Conservation (phyloP, 2,888 invertebrate genomes). For the Orthonevra nobilis region DNA sequence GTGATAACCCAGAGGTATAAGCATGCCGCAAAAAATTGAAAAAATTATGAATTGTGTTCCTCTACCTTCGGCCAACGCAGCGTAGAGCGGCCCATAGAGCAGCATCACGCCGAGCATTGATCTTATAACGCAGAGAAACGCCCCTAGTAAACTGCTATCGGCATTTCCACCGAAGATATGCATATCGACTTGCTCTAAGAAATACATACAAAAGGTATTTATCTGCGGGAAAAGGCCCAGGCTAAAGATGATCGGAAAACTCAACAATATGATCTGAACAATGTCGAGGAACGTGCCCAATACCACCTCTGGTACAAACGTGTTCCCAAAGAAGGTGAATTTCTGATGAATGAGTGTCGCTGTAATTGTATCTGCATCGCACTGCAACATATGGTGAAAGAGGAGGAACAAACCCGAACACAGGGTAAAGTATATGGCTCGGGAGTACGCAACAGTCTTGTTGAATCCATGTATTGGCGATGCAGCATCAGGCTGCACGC, state of each 20-base stretch:
- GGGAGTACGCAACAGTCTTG: slow-evolving; percentile 94
- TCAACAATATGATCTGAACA: slow-evolving; percentile 89
- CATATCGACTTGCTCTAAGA: slow-evolving; percentile 97
- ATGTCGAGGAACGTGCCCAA: slow-evolving; percentile 87
- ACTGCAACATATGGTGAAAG: slow-evolving; percentile 74
- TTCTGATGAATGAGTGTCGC: slow-evolving; percentile 60
- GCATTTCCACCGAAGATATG: slow-evolving; percentile 94
- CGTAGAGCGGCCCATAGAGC: slow-evolving; percentile 93
- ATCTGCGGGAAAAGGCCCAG: slow-evolving; percentile 98
- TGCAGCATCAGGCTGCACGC: slow-evolving; percentile 99
- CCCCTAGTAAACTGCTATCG: slow-evolving; percentile 87
- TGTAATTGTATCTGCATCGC: slow-evolving; percentile 71
- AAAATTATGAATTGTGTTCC: slow-evolving; percentile 95
- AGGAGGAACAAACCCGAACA: slow-evolving; percentile 84
- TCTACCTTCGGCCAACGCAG: slow-evolving; percentile 90
- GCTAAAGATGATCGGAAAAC: slow-evolving; percentile 96
- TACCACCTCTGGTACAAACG: slow-evolving; percentile 82
- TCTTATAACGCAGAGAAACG: slow-evolving; percentile 90
- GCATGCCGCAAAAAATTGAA: slow-evolving; percentile 94
- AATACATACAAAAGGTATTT: slow-evolving; percentile 97
- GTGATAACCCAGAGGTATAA: slow-evolving; percentile 94
- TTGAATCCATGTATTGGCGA: slow-evolving; percentile 99
- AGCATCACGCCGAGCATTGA: slow-evolving; percentile 90
- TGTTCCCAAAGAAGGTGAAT: slow-evolving; percentile 77
- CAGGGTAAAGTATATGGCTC: slow-evolving; percentile 95